A percentile compares a stretch with the other conserved stretches of the same genome.
Conservation (phyloP, 2,888 invertebrate species). For the Tineola bisselliella region DNA sequence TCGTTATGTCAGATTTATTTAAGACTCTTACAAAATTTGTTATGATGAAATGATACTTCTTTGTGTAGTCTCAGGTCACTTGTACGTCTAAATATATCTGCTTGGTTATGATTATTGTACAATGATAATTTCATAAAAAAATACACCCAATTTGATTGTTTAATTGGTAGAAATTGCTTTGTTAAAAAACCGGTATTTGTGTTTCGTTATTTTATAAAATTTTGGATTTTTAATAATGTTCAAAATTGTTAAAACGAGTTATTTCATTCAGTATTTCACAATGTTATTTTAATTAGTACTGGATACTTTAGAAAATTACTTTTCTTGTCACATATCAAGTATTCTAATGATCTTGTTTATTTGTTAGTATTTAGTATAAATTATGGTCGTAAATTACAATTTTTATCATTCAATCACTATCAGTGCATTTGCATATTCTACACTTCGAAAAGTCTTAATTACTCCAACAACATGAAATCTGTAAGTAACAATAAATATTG, state of each 20-base stretch:
- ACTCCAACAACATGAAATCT: not conserved
- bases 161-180: too few species aligned
- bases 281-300: not conserved
- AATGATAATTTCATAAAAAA: not conserved
- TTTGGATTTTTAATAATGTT: too few species aligned
- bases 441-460: not conserved
- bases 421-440: not conserved
- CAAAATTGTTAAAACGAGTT: too few species aligned
- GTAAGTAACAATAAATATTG: too few species aligned
- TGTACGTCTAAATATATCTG: not conserved
- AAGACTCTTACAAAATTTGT: conserved; percentile 35
- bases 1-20: conserved; percentile 33
- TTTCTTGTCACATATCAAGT: not conserved
- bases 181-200: too few species aligned
- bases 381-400: not conserved
- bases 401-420: not conserved
- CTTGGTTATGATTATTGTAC: not conserved
- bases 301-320: not conserved
- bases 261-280: not conserved
- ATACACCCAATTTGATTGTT: not conserved
- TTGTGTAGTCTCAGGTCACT: conserved; percentile 17
- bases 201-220: too few species aligned
- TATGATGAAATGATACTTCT: conserved; percentile 33
- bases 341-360: conserved; percentile 1
- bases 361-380: not conserved